Evolutionary conservation across 2,797 vertebrate genomes (phyloP).

Genomic region (Scleropages formosus): DNA sequence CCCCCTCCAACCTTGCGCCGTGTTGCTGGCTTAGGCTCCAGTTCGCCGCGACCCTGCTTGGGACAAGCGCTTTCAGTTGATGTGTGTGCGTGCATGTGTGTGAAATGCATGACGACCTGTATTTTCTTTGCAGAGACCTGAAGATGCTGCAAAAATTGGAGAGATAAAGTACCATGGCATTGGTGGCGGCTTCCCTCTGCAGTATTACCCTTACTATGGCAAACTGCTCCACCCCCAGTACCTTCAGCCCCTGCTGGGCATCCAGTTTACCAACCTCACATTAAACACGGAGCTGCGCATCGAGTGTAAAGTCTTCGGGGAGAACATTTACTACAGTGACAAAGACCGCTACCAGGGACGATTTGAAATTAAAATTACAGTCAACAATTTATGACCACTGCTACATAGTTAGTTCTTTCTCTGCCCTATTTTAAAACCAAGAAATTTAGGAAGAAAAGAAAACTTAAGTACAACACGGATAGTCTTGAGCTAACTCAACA

Average conservation of each 20-base stretch:
- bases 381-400: conserved; percentile 82
- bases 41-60: too few relatives aligned
- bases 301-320: conserved; percentile 87
- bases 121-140: conserved; percentile 71
- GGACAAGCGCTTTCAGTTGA: too few relatives aligned
- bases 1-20: too few relatives aligned
- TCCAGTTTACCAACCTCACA: conserved; percentile 91
- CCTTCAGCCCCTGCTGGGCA: conserved; percentile 88
- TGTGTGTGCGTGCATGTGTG: too few relatives aligned
- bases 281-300: conserved; percentile 78
- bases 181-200: conserved; percentile 81
- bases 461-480: conserved; percentile 71
- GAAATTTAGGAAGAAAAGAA: conserved; percentile 44
- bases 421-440: conserved; percentile 59
- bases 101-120: neutral
- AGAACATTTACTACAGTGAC: conserved; percentile 90
- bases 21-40: too few relatives aligned
- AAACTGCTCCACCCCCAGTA: conserved; percentile 85
- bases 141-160: conserved; percentile 78
- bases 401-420: conserved; percentile 60
- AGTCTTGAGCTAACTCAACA: conserved; percentile 87
- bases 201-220: conserved; percentile 97
- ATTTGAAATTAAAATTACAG: conserved; percentile 87
- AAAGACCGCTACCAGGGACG: conserved; percentile 98
- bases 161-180: conserved; percentile 81